phyloP scores from a whole-genome alignment of 2,888 invertebrate species.

The Amiota minor region DNA sequence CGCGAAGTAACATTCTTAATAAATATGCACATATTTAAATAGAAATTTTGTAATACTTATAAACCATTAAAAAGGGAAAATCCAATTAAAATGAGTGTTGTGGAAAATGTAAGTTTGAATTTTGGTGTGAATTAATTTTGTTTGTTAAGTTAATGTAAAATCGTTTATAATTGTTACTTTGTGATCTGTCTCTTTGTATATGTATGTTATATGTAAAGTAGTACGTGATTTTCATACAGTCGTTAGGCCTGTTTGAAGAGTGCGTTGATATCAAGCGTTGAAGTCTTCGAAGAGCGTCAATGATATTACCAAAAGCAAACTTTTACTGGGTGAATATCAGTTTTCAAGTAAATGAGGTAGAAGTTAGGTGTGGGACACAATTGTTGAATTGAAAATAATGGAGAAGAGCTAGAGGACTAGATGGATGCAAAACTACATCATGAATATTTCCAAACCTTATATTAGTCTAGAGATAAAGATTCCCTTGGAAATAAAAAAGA shows the following conservation, averaged over 20 bases:
- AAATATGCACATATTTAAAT: too few species aligned
- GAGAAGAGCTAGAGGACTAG: neutral
- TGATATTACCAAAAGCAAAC: neutral
- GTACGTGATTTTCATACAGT: too few species aligned
- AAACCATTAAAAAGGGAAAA: too few species aligned
- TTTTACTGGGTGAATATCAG: neutral
- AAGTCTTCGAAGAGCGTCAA: too few species aligned
- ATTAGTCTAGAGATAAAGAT: slow-evolving; percentile 11
- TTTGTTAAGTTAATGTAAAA: neutral
- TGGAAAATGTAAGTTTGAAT: too few species aligned
- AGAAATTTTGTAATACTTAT: too few species aligned
- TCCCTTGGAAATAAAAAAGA: slow-evolving; percentile 37
- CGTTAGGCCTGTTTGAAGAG: too few species aligned
- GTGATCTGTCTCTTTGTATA: slow-evolving; percentile 23
- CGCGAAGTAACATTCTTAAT: too few species aligned
- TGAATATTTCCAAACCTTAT: neutral
- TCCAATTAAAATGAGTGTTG: too few species aligned
- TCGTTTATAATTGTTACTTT: neutral
- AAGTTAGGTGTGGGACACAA: neutral
- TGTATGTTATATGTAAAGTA: too few species aligned
- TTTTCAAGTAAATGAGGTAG: slow-evolving; percentile 1
- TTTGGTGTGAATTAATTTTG: too few species aligned
- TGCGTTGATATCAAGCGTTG: too few species aligned
- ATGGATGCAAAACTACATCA: slow-evolving; percentile 1
- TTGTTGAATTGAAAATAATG: neutral